Evolutionary conservation across 2,113 vertebrate species (phyloP).

Genomic region (Emydocephalus ijimae): DNA sequence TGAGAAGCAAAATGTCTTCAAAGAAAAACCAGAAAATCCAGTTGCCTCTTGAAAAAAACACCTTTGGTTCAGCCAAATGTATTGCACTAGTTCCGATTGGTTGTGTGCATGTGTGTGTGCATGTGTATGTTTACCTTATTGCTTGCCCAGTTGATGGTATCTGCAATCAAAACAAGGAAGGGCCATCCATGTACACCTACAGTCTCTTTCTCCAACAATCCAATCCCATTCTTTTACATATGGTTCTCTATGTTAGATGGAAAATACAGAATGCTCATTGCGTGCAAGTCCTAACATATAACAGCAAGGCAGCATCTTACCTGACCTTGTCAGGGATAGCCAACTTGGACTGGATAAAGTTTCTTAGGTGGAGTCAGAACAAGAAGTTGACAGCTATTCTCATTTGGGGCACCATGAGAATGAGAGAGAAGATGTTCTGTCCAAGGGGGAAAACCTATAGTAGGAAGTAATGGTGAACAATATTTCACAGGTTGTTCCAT

Average conservation of each 20-base stretch:
- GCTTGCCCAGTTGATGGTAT: too few species aligned
- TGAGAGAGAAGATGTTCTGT: slow-evolving; percentile 25
- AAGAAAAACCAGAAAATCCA: too few species aligned
- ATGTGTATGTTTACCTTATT: too few species aligned
- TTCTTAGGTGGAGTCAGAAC: slow-evolving; percentile 30
- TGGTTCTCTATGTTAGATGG: neutral
- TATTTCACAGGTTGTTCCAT: slow-evolving; percentile 29
- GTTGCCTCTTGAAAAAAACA: too few species aligned
- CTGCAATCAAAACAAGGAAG: neutral
- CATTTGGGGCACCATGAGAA: slow-evolving; percentile 41
- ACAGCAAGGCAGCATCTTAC: slow-evolving; percentile 36
- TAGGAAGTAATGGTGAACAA: slow-evolving; percentile 42
- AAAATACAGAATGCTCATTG: slow-evolving; percentile 19
- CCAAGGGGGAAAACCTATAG: neutral
- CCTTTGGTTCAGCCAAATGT: neutral
- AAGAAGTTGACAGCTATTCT: slow-evolving; percentile 38
- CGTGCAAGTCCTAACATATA: slow-evolving; percentile 19
- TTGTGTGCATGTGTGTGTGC: too few species aligned
- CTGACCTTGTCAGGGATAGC: slow-evolving; percentile 23
- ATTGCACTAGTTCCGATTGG: neutral
- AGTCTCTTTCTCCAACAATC: neutral
- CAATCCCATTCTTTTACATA: neutral
- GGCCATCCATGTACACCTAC: neutral
- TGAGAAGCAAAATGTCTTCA: too few species aligned
- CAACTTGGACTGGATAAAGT: slow-evolving; percentile 33